Evolutionary conservation across 2,888 invertebrate species (phyloP), one percentile per base, ranked within the genome.

Genomic region (Lycocerus yunnanus): DNA sequence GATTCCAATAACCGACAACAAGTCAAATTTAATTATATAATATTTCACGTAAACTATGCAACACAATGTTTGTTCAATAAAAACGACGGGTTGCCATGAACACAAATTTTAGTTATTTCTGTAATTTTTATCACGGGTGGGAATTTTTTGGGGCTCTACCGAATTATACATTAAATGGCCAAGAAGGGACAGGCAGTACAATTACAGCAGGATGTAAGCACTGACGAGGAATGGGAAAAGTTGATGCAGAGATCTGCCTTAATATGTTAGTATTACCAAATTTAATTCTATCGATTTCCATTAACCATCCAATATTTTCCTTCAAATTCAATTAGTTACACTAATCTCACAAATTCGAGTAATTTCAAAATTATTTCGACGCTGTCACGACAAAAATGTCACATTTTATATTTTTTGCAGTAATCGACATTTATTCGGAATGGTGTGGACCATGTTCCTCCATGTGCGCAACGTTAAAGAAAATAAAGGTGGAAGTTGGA

Each of bases 371-470:
- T 43, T n/a, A 43, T 43, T 43, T 43, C 6, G 43, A n/a, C n/a
- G n/a, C n/a, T 43, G 24, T 15, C 16, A 67, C 58, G 3, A 67
- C n/a, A 27, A n/a, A n/a, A 16, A 27, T 27, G 14, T 15, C 24
- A 43, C 20, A 14, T 3, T 43, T 16, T 20, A 63, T 9, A 3
- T 67, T 77, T n/a, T 80, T 83, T 86, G 65, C 85, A 93, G 94
- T 97, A 75, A 89, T 96, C 74, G 97, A 97, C 85, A 91, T 97
- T 11, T 97, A 94, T 86, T 93, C 96, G 9, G 95, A 95, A 77
- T 97, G 97, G 97, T 94, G 95, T 83, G 97, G 97, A 0, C 96
- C 97, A 0, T 97, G 97, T 84, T 86, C 91, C 72, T 95, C 95
- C 18, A 95, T 97, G 94, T 89, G 93, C 68, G 94, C 94, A 66